Base-by-base conservation (phyloP, 2,797 vertebrate genomes). In the Anabacerthia variegaticeps region DNA sequence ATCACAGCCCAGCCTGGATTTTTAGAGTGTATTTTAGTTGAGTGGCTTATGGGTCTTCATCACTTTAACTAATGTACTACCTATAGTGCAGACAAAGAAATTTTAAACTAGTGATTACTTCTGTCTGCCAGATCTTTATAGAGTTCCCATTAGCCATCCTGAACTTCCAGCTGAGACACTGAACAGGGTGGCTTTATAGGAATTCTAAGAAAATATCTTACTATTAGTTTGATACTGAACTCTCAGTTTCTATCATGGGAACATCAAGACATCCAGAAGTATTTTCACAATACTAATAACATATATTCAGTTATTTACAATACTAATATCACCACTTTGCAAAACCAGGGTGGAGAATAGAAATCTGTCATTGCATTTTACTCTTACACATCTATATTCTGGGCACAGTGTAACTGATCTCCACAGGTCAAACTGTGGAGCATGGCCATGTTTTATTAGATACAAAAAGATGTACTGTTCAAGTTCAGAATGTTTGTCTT, bases 61-160 rank as follows among this genome's bases (percentile, higher is more conserved):
- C 97, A 97, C 85, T 96, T 97, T 96, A 97, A 97, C 91, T 97
- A 97, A 97, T 95, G 85, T 88, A 97, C 92, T 97, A 97, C 89
- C 95, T 93, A 85, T 91, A 97, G 84, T 84, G 84, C 62, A 85
- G 88, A 96, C 43, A 95, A 79, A 91, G 66, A 89, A 94, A 87
- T 87, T 96, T 94, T 85, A 89, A 97, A 96, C 74, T 94, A 97
- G 96, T 87, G 81, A 97, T 96, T 89, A 87, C 65, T 94, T 97
- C 83, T 95, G 65, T 88, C 84, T 95, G 59, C 67, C 66, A 94
- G 72, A 43, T 77, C 77, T 89, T 96, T 94, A 90, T 14, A 66
- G n/a, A 85, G 71, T 41, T 34, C 21, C 63, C 51, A 56, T 80
- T 58, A 78, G 93, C 68, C 76, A 77, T 66, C 67, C 92, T 89